Base-by-base conservation (phyloP, 2,113 vertebrate species). In the Pitta sordida region DNA sequence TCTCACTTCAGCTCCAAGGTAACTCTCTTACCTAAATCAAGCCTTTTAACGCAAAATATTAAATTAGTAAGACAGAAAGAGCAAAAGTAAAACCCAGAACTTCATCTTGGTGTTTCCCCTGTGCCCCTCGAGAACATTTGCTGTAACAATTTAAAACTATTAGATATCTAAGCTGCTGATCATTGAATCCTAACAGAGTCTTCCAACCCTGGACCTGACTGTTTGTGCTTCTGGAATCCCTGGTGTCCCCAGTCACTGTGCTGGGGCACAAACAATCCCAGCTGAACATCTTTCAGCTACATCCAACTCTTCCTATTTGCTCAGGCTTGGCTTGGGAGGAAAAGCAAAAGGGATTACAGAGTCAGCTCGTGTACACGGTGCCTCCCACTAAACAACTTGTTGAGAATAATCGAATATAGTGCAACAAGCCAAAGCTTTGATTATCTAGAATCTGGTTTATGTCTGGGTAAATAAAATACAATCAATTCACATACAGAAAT, bases 381-480 rank as follows among this genome's bases (percentile, higher is more conserved):
- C 56, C 64, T 90, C 56, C 49, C 83, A 70, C 56, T 60, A 84
- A 91, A 64, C 74, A 94, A 65, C 68, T 49, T 58, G 29, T 34
- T 91, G 75, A 56, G 36, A 83, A 55, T 49, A 90, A 86, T 65
- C 3, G 2, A 89, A 93, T 81, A n/a, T 1, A 88, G 81, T 27
- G 21, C 70, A 78, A 67, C 60, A 89, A 88, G 77, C 52, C 77
- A 88, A 65, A 65, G 67, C 39, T 73, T 44, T 43, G 94, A 88
- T 96, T 95, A 96, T 95, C 91, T 94, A 71, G 82, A 95, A 94
- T 96, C 90, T 80, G 94, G 49, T 90, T 97, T 94, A 94, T 91
- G 94, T 55, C 84, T 88, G 87, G 78, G 73, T 91, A 94, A 95
- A 97, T 96, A 96, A 96, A 97, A 97, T 93, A 73, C 70, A 74